These are phyloP conservation scores for Sciurus carolinensis DNA, from an alignment of 2,797 vertebrate species.

Conservation along the genomic window DNA sequence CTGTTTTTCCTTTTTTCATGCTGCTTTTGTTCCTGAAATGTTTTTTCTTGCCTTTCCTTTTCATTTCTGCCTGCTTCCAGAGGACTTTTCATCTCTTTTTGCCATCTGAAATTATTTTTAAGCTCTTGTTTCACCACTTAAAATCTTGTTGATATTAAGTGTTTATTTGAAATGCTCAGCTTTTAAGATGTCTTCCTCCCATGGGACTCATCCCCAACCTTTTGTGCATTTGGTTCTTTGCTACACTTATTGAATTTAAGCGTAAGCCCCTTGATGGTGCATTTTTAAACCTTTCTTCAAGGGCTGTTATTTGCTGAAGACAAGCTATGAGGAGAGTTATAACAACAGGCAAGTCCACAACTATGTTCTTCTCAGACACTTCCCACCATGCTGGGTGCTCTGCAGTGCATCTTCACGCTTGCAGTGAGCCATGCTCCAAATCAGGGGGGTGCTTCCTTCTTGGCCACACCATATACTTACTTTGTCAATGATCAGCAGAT, in stretches of 20 bases:
- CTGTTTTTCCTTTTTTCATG: conserved; percentile 13
- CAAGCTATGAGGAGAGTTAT: background rate
- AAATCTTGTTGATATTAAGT: background rate
- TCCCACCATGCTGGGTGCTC: too few species aligned
- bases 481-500: background rate
- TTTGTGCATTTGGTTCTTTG: background rate
- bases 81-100: background rate
- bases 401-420: background rate
- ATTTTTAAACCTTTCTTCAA: background rate
- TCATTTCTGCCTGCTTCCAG: background rate
- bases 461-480: background rate
- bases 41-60: background rate
- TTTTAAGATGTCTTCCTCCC: background rate
- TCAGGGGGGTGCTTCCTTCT: background rate
- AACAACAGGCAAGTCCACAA: background rate
- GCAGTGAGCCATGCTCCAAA: too few species aligned
- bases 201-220: background rate
- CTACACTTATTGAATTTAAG: background rate
- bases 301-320: background rate
- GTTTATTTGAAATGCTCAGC: background rate
- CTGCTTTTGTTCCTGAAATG: background rate
- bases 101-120: conserved; percentile 2
- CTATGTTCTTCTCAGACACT: background rate
- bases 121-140: background rate
- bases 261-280: background rate